Conservation (phyloP, 1,140 invertebrate species). For the Caligus rogercresseyi region DNA sequence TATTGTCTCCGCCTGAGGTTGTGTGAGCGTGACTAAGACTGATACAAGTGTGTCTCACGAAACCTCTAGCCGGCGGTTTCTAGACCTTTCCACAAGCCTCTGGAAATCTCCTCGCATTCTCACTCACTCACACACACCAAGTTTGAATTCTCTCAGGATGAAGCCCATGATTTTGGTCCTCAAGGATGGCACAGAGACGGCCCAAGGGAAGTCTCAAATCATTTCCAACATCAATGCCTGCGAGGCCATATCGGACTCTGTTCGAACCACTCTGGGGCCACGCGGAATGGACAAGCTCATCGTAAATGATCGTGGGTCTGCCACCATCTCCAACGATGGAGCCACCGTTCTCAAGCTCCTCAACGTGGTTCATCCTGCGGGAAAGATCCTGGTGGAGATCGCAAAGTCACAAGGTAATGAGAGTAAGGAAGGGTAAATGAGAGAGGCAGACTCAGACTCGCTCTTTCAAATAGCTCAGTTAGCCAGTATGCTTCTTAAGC, state of each 20-base stretch:
- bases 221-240: conserved; percentile 99
- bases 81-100: neutral
- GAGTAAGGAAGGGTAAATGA: no score
- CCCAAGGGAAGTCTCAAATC: conserved; percentile 87
- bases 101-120: neutral
- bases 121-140: no score
- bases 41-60: no score
- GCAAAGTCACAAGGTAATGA: conserved; percentile 98
- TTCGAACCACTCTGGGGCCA: conserved; percentile 89
- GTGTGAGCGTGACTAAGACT: no score
- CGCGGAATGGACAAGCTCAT: conserved; percentile 99
- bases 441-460: no score
- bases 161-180: conserved; percentile 94
- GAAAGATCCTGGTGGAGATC: conserved; percentile 92
- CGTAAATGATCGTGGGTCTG: conserved; percentile 63
- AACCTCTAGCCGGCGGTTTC: neutral
- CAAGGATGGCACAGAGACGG: conserved; percentile 92
- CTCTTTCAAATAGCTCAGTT: no score
- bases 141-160: conserved; percentile 36
- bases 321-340: conserved; percentile 97
- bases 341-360: conserved; percentile 95
- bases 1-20: no score
- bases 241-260: conserved; percentile 80
- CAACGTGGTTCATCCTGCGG: conserved; percentile 94
- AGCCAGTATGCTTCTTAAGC: no score